Percentiles rank a stretch among this genome's conserved stretches.
These are phyloP conservation scores for Lasioglossum vierecki DNA, from an alignment of 2,888 invertebrate species.

Conservation along the genomic window DNA sequence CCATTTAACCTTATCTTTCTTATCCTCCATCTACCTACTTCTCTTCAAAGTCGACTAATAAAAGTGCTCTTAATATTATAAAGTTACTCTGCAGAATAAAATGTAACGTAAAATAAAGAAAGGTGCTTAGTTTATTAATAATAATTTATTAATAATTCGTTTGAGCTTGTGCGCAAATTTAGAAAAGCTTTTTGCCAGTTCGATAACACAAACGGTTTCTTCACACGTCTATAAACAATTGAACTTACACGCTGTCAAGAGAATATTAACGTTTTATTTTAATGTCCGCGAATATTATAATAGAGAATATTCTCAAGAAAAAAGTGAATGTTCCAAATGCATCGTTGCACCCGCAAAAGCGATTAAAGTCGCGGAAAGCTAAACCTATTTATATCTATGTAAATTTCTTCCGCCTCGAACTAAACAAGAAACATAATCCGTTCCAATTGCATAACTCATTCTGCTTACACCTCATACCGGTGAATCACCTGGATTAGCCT, in stretches of 20 bases:
- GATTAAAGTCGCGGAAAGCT: background rate
- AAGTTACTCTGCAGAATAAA: background rate
- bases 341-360: background rate
- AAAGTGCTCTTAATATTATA: background rate
- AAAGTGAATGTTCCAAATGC: background rate
- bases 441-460: slow-evolving; percentile 7
- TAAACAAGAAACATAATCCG: slow-evolving; percentile 3
- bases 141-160: no score
- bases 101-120: no score
- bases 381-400: background rate
- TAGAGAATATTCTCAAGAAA: background rate
- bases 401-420: background rate
- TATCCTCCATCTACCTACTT: no score
- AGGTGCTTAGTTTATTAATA: background rate
- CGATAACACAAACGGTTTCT: background rate
- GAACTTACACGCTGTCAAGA: background rate
- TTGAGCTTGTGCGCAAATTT: background rate
- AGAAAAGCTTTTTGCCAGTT: background rate
- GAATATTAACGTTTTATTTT: background rate
- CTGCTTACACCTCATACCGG: background rate
- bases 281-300: no score
- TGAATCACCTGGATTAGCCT: slow-evolving; percentile 1
- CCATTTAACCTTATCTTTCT: background rate
- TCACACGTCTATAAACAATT: background rate
- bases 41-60: background rate